These are phyloP conservation scores for Trogon surrucura DNA, from an alignment of 2,113 vertebrate species.

Conservation along the genomic window DNA sequence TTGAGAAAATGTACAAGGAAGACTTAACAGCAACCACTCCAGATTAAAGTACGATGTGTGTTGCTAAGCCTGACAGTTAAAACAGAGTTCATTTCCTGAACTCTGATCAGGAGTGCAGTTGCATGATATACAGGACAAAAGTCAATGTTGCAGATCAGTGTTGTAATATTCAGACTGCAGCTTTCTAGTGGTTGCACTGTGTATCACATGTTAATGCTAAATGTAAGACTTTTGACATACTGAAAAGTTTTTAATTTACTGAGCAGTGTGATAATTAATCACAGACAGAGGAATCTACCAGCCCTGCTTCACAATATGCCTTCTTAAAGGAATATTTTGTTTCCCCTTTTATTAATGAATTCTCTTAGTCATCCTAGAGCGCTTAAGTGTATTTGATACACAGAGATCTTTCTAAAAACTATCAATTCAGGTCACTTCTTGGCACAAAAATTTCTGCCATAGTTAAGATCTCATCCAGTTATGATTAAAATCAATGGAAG, in stretches of 20 bases:
- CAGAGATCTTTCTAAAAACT: not conserved
- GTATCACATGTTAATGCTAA: not conserved
- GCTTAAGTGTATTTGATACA: not conserved
- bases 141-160: not conserved
- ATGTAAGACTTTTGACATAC: not conserved
- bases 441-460: not conserved
- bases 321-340: not conserved
- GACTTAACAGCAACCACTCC: constrained; percentile 51
- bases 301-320: not conserved
- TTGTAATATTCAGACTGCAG: not conserved
- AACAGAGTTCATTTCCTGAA: not conserved
- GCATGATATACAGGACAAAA: not conserved
- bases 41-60: constrained; percentile 58
- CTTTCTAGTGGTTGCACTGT: not conserved
- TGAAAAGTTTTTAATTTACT: not conserved
- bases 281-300: not conserved
- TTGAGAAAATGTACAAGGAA: constrained; percentile 66
- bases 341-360: not conserved
- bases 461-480: not conserved
- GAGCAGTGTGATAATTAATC: not conserved
- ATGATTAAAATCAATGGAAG: not conserved
- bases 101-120: not conserved
- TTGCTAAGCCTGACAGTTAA: constrained; percentile 51
- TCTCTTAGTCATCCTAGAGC: not conserved
- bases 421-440: not conserved